These are phyloP conservation scores for Chiridota heheva DNA, from an alignment of 35 echinoderm and acorn worm species.

Conservation along the genomic window DNA sequence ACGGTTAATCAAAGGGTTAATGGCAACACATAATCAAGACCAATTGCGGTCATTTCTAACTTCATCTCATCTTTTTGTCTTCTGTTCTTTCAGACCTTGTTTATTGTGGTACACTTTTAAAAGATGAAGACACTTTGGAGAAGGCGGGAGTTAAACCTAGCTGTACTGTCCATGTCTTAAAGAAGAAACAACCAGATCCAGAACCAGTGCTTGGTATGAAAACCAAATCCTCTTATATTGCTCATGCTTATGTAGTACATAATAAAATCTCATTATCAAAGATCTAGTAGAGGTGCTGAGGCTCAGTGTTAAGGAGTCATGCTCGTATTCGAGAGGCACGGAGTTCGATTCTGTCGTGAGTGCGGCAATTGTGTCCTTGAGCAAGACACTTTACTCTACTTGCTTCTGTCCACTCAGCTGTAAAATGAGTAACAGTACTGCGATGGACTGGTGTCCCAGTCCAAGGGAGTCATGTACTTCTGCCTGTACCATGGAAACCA, in stretches of 20 bases:
- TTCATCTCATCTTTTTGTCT: too few relatives aligned
- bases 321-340: too few relatives aligned
- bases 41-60: too few relatives aligned
- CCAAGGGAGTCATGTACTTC: not conserved
- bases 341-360: not conserved
- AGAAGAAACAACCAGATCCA: slow-evolving; percentile 47
- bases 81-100: slow-evolving; percentile 47
- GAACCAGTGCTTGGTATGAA: slow-evolving; percentile 60
- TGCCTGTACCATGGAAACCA: too few relatives aligned
- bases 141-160: slow-evolving; percentile 52
- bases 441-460: too few relatives aligned
- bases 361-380: not conserved
- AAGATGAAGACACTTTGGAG: slow-evolving; percentile 45
- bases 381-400: too few relatives aligned
- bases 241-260: not conserved
- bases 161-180: slow-evolving; percentile 66
- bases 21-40: too few relatives aligned
- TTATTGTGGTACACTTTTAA: slow-evolving; percentile 71
- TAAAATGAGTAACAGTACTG: too few relatives aligned
- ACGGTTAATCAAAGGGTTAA: too few relatives aligned
- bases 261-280: not conserved
- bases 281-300: too few relatives aligned
- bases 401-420: too few relatives aligned
- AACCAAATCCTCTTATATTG: not conserved
- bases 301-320: too few relatives aligned